Base-by-base conservation (phyloP, 2,888 invertebrate species). In the Brachycybe producta region DNA sequence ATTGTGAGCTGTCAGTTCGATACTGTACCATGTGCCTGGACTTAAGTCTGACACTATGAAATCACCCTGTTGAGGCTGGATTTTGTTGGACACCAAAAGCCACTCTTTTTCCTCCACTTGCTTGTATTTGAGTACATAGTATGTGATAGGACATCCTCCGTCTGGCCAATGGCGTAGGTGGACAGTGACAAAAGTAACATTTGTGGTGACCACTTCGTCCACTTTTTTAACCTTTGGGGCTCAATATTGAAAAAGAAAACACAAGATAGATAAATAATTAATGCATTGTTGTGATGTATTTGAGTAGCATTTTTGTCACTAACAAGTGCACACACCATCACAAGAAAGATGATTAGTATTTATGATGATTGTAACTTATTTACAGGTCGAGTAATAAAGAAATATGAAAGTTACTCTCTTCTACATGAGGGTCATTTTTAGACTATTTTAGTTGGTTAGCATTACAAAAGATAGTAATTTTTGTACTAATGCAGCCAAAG, bases 1-100 rank as follows among this genome's bases (percentile, higher is more conserved):
- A 55, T 63, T 66, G 57, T 64, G 61, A 3, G 66, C 67, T 0
- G 61, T 62, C 2, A 66, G 61, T 24, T 59, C 58, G 61, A 67
- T 61, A 23, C 58, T 54, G 54, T 67, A 66, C 61, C 7, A 65
- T 57, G 50, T 64, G 30, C 54, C 50, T 2, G 54, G 41, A 19
- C 46, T 32, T 19, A 53, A 43, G 8, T 50, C 49, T 7, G 39
- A 19, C 11, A 49, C 23, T 21, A 51, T 30, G 30, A 47, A 26
- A 30, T 54, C 48, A 4, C 36, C 35, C 26, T 50, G 47, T 32
- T 44, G 35, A 21, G 54, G 50, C 28, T 47, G 50, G 8, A 52
- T 48, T 32, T 53, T 54, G 49, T 53, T 53, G 35, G 54, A 52
- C 42, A 54, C 44, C 27, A 53, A 40, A 28, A 38, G 26, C 54